A percentile compares a stretch with the other conserved stretches of the same genome.
Evolutionary conservation across 2,113 vertebrate species (phyloP).

Genomic region (Willisornis vidua): DNA sequence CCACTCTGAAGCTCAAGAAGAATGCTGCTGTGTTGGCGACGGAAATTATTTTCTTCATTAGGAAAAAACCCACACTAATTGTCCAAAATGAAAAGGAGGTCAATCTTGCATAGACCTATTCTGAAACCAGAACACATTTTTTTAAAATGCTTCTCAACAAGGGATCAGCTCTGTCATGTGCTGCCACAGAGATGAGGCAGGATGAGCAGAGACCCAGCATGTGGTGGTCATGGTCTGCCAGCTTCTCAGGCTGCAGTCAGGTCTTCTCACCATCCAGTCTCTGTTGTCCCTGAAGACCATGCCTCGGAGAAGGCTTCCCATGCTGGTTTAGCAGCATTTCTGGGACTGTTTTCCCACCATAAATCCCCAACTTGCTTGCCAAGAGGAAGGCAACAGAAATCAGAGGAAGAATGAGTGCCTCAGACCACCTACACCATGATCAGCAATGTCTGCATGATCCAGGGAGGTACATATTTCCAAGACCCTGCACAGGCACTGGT

Average conservation of each 20-base stretch:
- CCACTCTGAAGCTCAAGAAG: background rate
- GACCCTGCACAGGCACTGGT: background rate
- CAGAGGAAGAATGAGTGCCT: background rate
- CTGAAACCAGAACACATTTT: background rate
- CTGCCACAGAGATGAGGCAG: background rate
- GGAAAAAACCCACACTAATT: background rate
- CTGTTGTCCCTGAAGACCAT: background rate
- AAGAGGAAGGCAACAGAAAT: background rate
- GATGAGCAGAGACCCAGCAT: background rate
- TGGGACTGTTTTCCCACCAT: background rate
- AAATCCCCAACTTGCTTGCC: background rate
- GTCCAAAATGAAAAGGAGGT: background rate
- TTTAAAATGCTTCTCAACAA: background rate
- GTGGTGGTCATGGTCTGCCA: background rate
- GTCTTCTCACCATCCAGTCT: background rate
- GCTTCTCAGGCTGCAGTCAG: background rate
- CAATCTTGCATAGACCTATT: background rate
- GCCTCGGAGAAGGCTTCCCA: background rate
- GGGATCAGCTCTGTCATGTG: background rate
- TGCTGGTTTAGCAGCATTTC: background rate
- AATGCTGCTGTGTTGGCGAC: background rate
- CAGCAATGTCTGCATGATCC: background rate
- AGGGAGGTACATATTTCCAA: background rate
- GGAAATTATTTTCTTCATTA: background rate
- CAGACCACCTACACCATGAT: background rate